Evolutionary conservation across 2,113 vertebrate genomes (phyloP).

Genomic region (Coreoperca whiteheadi): DNA sequence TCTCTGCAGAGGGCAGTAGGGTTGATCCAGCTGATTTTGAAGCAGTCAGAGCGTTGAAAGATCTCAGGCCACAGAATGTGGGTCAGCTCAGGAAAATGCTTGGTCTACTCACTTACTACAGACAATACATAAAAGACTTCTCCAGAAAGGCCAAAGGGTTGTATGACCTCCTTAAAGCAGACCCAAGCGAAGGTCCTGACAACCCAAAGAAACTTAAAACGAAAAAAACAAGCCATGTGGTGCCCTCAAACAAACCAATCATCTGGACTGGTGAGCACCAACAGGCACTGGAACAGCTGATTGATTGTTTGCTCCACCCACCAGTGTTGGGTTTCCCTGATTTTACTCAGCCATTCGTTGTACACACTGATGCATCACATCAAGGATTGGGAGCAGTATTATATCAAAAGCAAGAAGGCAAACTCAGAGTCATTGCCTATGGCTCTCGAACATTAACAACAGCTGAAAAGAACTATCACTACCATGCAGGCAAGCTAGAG

Average conservation of each 20-base stretch:
- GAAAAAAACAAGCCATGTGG: neutral
- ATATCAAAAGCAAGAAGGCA: neutral
- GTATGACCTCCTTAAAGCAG: neutral
- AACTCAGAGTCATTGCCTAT: neutral
- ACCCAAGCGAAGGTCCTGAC: fast-evolving
- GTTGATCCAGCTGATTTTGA: conserved; percentile 42
- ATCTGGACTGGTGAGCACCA: neutral
- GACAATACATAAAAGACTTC: conserved; percentile 32
- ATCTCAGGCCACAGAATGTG: conserved; percentile 25
- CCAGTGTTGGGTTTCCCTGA: conserved; percentile 11
- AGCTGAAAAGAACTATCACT: conserved; percentile 5
- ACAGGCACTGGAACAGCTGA: neutral
- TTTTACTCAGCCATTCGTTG: conserved; percentile 5
- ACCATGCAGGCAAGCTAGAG: too few species aligned
- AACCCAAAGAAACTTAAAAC: neutral
- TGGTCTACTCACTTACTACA: conserved; percentile 39
- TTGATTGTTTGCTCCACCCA: conserved; percentile 4
- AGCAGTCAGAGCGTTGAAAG: conserved; percentile 36
- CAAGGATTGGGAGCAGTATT: neutral
- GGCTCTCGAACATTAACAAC: neutral
- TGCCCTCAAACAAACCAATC: neutral
- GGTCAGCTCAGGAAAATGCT: conserved; percentile 37
- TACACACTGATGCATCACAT: conserved; percentile 6
- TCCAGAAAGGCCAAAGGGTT: neutral
- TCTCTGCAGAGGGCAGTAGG: conserved; percentile 41